A percentile compares a stretch with the other conserved stretches of the same genome.
These are phyloP conservation scores for Chrysocyon brachyurus DNA, from an alignment of 2,797 vertebrate species.

Conservation along the genomic window DNA sequence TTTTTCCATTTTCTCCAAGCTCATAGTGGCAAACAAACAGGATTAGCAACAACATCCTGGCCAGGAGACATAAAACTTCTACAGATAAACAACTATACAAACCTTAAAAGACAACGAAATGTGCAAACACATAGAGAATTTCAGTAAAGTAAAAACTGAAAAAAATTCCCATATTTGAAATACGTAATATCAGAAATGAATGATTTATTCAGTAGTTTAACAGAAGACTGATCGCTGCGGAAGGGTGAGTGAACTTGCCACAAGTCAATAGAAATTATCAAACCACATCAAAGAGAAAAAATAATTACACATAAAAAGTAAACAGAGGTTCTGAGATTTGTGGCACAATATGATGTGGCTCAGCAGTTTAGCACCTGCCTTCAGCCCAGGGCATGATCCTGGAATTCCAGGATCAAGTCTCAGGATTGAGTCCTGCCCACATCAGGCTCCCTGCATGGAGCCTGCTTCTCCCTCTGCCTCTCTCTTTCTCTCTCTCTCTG, in stretches of 20 bases:
- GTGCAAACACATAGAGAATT: background rate
- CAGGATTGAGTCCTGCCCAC: too few relatives aligned
- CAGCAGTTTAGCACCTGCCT: too few relatives aligned
- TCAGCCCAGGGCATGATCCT: too few relatives aligned
- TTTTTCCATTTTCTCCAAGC: background rate
- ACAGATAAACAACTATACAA: background rate
- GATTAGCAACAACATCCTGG: background rate
- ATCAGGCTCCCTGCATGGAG: too few relatives aligned
- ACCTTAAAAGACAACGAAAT: background rate
- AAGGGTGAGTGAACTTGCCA: background rate
- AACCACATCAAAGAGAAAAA: background rate
- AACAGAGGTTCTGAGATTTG: background rate
- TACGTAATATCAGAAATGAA: background rate
- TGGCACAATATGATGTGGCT: background rate
- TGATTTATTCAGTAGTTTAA: background rate
- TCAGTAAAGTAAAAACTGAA: background rate
- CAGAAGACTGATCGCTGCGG: background rate
- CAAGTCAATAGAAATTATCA: background rate
- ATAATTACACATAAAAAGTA: background rate
- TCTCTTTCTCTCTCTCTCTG: too few relatives aligned
- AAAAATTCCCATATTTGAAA: background rate
- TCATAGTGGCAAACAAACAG: background rate
- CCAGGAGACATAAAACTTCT: background rate
- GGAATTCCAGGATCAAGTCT: too few relatives aligned
- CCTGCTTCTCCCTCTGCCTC: too few relatives aligned